Conservation (phyloP, 2,888 invertebrate species). For the Andrena fulva region DNA sequence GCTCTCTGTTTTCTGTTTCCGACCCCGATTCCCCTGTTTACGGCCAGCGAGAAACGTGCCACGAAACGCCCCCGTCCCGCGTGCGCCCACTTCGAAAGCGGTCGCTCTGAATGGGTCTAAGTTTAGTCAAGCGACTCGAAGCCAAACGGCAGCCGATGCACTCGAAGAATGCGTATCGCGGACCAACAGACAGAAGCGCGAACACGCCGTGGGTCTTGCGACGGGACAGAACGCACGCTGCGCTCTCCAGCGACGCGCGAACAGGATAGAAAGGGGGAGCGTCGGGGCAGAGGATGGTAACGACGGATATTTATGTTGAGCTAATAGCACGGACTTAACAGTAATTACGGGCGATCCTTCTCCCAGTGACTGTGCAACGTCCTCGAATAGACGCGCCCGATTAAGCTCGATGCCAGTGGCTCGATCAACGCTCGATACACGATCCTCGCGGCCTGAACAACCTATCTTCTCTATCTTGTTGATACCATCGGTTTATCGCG, state of each 20-base stretch:
- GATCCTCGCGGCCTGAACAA: background rate
- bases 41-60: slow-evolving; percentile 55
- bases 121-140: slow-evolving; percentile 73
- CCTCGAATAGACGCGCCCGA: slow-evolving; percentile 15
- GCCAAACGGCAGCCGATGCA: slow-evolving; percentile 49
- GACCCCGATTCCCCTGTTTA: slow-evolving; percentile 44
- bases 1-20: background rate
- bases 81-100: slow-evolving; percentile 62
- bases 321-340: slow-evolving; percentile 15
- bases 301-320: slow-evolving; percentile 23
- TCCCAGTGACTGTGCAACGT: slow-evolving; percentile 10
- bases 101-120: slow-evolving; percentile 77
- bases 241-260: background rate
- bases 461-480: slow-evolving; percentile 8
- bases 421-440: slow-evolving; percentile 8
- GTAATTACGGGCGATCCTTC: slow-evolving; percentile 34
- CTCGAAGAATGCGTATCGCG: slow-evolving; percentile 39
- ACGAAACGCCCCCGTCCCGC: slow-evolving; percentile 45
- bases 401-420: slow-evolving; percentile 30
- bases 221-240: background rate
- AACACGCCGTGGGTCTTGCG: slow-evolving; percentile 4
- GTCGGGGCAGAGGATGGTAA: background rate
- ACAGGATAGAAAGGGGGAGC: background rate
- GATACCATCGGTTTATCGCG: slow-evolving; percentile 11
- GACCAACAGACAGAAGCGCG: slow-evolving; percentile 15